Evolutionary conservation across 1,140 invertebrate species (phyloP).

Genomic region (Microplitis demolitor): DNA sequence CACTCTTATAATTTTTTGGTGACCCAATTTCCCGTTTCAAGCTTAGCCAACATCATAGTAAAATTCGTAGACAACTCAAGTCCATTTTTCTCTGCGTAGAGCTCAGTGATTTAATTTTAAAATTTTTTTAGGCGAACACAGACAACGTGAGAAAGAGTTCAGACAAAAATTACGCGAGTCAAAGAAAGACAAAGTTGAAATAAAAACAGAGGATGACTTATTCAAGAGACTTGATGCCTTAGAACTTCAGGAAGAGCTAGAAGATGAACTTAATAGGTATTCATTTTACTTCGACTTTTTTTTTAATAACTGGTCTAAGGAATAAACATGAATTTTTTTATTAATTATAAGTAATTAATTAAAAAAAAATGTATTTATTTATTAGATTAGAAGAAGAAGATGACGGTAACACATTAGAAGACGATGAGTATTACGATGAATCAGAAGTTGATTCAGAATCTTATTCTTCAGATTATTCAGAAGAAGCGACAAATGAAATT

Average conservation of each 20-base stretch:
- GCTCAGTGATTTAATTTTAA: not conserved
- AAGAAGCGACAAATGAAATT: constrained; percentile 26
- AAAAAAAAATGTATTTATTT: not conserved
- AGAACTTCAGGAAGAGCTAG: constrained; percentile 63
- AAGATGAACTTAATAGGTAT: constrained; percentile 57
- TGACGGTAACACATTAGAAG: constrained; percentile 33
- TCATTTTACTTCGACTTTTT: not conserved
- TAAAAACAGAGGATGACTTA: constrained; percentile 57
- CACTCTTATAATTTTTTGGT: too few species aligned
- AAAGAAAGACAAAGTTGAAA: constrained; percentile 44
- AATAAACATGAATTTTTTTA: too few species aligned
- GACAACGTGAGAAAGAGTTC: constrained; percentile 59
- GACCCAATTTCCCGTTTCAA: too few species aligned
- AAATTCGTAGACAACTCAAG: too few species aligned
- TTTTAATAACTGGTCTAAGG: not conserved
- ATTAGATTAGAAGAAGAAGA: constrained; percentile 38
- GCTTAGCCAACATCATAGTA: too few species aligned
- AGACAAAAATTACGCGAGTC: constrained; percentile 54
- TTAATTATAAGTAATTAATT: too few species aligned
- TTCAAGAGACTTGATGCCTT: constrained; percentile 62
- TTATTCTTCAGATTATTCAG: constrained; percentile 26
- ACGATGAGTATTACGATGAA: constrained; percentile 37
- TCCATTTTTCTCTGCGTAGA: too few species aligned
- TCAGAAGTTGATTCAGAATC: constrained; percentile 33
- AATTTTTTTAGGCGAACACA: constrained; percentile 57